phyloP scores from a whole-genome alignment of 2,888 invertebrate genomes.

The Perizoma affinitatum region DNA sequence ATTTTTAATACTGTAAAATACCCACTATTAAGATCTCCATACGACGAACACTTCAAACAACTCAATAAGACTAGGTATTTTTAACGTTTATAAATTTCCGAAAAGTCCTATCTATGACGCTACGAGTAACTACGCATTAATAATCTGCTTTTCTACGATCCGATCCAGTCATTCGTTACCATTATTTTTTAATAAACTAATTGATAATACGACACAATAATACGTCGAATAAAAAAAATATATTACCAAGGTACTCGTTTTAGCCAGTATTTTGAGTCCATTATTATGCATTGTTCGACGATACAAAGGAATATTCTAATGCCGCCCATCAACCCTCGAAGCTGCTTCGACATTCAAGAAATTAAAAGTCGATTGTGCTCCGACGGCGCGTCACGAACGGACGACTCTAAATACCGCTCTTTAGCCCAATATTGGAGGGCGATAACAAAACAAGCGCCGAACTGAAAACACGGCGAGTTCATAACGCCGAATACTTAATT shows the following conservation, averaged over 20 bases:
- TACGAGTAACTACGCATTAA: conserved; percentile 62
- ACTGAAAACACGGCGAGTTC: conserved; percentile 45
- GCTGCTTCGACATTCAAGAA: conserved; percentile 41
- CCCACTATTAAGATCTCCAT: conserved; percentile 43
- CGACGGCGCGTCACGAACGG: conserved; percentile 26
- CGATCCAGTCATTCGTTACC: conserved; percentile 57
- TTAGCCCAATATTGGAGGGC: conserved; percentile 18
- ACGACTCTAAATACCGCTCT: conserved; percentile 25
- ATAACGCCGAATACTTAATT: conserved; percentile 49
- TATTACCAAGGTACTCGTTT: conserved; percentile 31
- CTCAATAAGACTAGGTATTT: conserved; percentile 65
- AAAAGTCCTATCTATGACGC: conserved; percentile 77
- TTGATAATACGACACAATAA: conserved; percentile 42
- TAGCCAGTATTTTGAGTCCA: conserved; percentile 45
- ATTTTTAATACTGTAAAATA: conserved; percentile 67
- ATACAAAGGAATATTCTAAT: conserved; percentile 44
- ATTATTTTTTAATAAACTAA: conserved; percentile 37
- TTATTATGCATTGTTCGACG: conserved; percentile 55
- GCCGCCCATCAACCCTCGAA: conserved; percentile 39
- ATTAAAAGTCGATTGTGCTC: conserved; percentile 41
- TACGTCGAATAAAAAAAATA: conserved; percentile 39
- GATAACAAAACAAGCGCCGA: conserved; percentile 39
- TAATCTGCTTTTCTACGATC: conserved; percentile 47
- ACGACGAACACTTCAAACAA: conserved; percentile 44
- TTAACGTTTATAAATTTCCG: conserved; percentile 82